Base-by-base conservation (phyloP, 2,888 invertebrate genomes). In the Diarsia brunnea region DNA sequence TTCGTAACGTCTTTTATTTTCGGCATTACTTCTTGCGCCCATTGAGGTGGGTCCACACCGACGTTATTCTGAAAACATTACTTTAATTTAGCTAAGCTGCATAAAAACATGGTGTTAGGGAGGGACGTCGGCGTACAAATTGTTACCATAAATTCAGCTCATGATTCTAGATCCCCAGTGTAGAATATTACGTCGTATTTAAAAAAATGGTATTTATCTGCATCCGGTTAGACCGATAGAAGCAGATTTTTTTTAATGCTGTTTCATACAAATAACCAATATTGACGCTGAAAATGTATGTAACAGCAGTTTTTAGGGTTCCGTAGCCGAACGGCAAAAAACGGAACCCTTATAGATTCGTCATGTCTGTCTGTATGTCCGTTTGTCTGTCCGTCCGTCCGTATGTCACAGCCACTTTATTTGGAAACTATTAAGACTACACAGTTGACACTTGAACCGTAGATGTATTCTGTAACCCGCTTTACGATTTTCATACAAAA, bases 1-100 rank as follows among this genome's bases (percentile, higher is more conserved):
- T 93, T 95, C 0, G 96, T 97, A 70, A 96, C 88, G 79, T 95
- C 94, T 84, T 94, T 94, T 82, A 97, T 96, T 89, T 93, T 75
- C 2, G 95, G 91, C 95, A 95, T 95, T 2, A 94, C 86, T 12
- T 93, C 90, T 70, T 90, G 80, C 1, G 95, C 95, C 97, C 96
- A 96, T 66, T 91, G 69, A 0, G 97, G 96, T 16, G 94, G 86
- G 2, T 87, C 78, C 0, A 96, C 86, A 21, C 94, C 94, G 27
- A 96, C 95, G 78, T 96, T 97, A 79, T 89, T 90, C 96, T 96
- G 80, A 82, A 95, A 90, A 73, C n/a, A 60, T 51, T n/a, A 72
- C 5, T 31, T 43, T 27, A 43, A 27, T 67, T 38, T 19, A 73
- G n/a, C 10, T 61, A 2, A 43, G 0, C 51, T 38, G 1, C 16